Conservation (phyloP, 2,113 vertebrate species). For the Engraulis encrasicolus region DNA sequence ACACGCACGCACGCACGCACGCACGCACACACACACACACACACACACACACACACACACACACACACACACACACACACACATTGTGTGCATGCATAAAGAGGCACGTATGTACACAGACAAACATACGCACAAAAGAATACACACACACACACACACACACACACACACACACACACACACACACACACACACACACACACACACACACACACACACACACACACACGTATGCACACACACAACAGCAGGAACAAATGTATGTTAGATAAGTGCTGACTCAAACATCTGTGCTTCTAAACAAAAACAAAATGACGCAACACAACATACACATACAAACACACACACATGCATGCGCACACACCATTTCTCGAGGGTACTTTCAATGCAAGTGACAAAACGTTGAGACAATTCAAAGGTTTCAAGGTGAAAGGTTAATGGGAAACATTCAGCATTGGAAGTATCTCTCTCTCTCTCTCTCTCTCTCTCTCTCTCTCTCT, state of each 20-base stretch:
- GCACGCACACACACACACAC: constrained; percentile 1
- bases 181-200: not conserved
- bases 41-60: not conserved
- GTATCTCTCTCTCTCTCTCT: not conserved
- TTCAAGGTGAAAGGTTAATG: too few species aligned
- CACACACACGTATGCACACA: not conserved
- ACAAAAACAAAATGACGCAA: too few species aligned
- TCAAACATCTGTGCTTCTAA: too few species aligned
- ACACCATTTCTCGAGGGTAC: not conserved
- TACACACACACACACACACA: constrained; percentile 11
- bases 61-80: not conserved
- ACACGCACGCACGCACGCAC: not conserved
- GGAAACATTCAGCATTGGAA: not conserved
- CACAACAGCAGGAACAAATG: too few species aligned
- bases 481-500: not conserved
- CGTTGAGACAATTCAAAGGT: too few species aligned
- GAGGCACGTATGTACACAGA: not conserved
- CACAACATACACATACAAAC: too few species aligned
- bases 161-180: constrained; percentile 20
- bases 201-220: not conserved
- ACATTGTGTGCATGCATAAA: not conserved
- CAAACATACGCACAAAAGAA: not conserved
- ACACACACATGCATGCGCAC: not conserved
- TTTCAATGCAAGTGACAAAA: too few species aligned
- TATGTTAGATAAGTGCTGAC: too few species aligned